Evolutionary conservation across 2,888 invertebrate genomes (phyloP), one percentile per base, ranked within the genome.

Genomic region (Drosophila mimica): DNA sequence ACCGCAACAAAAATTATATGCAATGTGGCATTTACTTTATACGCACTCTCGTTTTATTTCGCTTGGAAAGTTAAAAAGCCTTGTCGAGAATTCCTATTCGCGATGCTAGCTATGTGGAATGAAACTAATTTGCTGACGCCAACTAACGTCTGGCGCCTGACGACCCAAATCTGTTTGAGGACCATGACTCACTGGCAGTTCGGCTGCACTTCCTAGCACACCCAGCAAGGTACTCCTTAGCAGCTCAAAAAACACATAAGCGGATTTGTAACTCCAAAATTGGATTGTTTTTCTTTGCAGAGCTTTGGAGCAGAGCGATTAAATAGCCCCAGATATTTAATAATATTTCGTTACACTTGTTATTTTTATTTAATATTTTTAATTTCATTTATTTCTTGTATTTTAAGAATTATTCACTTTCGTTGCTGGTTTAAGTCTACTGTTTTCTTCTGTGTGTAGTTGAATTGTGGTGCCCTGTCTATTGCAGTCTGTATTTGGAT

Each of bases 11-110:
- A 57, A 43, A 40, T 49, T 76, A 63, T 74, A 52, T 52, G 40
- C 6, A 36, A 8, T 46, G 46, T 49, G 38, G 67, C 64, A 70
- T 70, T 75, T 54, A 70, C 63, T 58, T 83, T 20, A 43, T 76
- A 80, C 80, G 80, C 80, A 82, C 78, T 74, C 65, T 65, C 72
- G 78, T 71, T 75, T 62, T 63, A 74, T 54, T 73, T 71, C 60
- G 83, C 74, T 60, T 81, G 86, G 86, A 85, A 85, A 85, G 85
- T 83, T 88, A 56, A 74, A 67, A 53, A 46, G 57, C 33, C n/a
- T 9, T 40, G 46, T 49, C 65, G 5, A 70, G 70, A 67, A 64
- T 59, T 36, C 49, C 54, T 11, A 15, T 33, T 17, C 60, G 25
- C 25, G 30, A 38, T 51, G 43, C 33, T 48, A 30, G 60, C 46